Evolutionary conservation across 2,888 invertebrate species (phyloP), one percentile per base, ranked within the genome.

Genomic region (Timema podura): DNA sequence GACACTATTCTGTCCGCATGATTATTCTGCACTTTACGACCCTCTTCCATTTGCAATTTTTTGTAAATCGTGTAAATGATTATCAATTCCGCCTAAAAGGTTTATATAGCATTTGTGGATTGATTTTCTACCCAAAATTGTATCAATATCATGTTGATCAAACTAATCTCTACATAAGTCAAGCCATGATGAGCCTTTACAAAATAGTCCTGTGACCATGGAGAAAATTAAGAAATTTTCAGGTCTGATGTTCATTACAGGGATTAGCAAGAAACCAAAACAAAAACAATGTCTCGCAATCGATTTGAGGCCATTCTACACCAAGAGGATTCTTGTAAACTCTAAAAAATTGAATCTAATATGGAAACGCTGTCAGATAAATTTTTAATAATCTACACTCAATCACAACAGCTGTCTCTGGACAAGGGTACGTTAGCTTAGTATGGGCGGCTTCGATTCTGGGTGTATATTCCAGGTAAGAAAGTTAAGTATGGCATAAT

Each of bases 351-450:
- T 7, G 9, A 16, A 45, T 47, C 9, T 15, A n/a, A 16, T 65
- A 7, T 69, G 13, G 48, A 69, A 15, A 70, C 72, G 15, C 48
- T 75, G 9, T 67, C 69, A 70, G 72, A 74, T 48, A 74, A 72
- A 68, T 75, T 75, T 73, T 68, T 47, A 54, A 30, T 67, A 11
- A 68, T 73, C 16, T 75, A 73, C 68, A 75, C 72, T 67, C 74
- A 73, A 47, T 11, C 64, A 66, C 70, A 71, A 68, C 69, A 75
- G 70, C 59, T 75, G 47, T 73, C 74, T 51, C 48, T 76, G 30
- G 74, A 76, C 69, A 74, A 75, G 67, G 71, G 74, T 65, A 73
- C 76, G 65, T 72, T 76, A 64, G 75, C 75, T 48, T 76, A 74
- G 75, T 54, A 74, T 67, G 76, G 75, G 47, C 70, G 73, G 70